Percentiles rank a stretch among this genome's conserved stretches.
Evolutionary conservation across 2,797 vertebrate species (phyloP).

Genomic region (Phoxinus dragarum): DNA sequence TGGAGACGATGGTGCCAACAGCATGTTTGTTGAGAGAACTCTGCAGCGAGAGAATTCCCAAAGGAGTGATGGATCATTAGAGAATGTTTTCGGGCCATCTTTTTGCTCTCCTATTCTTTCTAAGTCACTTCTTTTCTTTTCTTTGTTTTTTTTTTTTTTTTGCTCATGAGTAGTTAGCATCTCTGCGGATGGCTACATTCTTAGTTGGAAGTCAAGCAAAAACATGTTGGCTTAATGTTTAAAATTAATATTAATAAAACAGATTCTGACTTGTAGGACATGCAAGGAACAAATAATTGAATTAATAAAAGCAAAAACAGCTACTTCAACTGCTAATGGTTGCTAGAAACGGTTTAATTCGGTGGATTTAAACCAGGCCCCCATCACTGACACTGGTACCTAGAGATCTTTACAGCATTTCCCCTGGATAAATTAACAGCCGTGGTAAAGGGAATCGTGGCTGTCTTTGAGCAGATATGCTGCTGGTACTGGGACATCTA

Average conservation of each 20-base stretch:
- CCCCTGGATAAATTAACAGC: conserved; percentile 22
- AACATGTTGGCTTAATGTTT: neutral
- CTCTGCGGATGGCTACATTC: neutral
- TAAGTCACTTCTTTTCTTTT: conserved; percentile 28
- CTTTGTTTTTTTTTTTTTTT: neutral
- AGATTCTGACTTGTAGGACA: neutral
- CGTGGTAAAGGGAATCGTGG: neutral
- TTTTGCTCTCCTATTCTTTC: conserved; percentile 25
- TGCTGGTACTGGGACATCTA: neutral
- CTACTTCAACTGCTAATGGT: neutral
- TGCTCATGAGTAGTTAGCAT: conserved; percentile 14
- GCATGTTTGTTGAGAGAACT: conserved; percentile 38
- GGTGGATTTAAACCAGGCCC: neutral
- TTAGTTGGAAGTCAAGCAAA: conserved; percentile 1
- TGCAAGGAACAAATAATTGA: conserved; percentile 4
- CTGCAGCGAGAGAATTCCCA: conserved; percentile 37
- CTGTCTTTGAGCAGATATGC: conserved; percentile 18
- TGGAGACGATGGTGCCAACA: conserved; percentile 38
- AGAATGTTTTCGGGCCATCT: conserved; percentile 45
- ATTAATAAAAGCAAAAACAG: neutral
- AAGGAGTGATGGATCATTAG: conserved; percentile 44
- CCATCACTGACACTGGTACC: neutral
- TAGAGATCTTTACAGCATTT: neutral
- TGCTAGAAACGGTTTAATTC: conserved; percentile 5
- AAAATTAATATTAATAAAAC: neutral